Conservation (phyloP, 2,888 invertebrate species). For the Apodemia mormo region DNA sequence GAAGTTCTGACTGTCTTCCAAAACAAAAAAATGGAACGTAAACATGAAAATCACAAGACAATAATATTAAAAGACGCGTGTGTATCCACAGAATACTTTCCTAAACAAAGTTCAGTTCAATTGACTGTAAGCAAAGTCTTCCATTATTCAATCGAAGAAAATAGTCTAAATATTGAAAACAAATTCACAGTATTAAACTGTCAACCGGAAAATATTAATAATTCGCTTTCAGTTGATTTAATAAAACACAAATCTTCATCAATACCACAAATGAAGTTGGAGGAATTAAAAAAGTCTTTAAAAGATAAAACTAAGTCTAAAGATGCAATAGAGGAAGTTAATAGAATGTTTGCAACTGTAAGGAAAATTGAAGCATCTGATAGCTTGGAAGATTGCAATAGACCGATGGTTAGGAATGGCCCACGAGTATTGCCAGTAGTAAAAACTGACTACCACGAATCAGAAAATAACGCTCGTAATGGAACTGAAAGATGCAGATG, state of each 20-base stretch:
- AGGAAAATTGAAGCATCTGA: slow-evolving; percentile 40
- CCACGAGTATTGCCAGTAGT: slow-evolving; percentile 70
- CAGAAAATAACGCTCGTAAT: slow-evolving; percentile 23
- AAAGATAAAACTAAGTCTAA: slow-evolving; percentile 61
- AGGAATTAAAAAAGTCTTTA: slow-evolving; percentile 60
- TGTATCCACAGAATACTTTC: slow-evolving; percentile 48
- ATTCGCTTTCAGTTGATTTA: slow-evolving; percentile 47
- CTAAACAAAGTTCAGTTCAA: slow-evolving; percentile 38
- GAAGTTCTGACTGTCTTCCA: slow-evolving; percentile 69
- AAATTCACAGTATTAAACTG: slow-evolving; percentile 53
- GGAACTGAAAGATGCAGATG: slow-evolving; percentile 28
- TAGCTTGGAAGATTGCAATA: slow-evolving; percentile 47
- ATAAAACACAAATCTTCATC: slow-evolving; percentile 66
- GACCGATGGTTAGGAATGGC: slow-evolving; percentile 58
- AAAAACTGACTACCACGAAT: slow-evolving; percentile 43
- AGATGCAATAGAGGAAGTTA: slow-evolving; percentile 68
- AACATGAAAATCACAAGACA: slow-evolving; percentile 42
- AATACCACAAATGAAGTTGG: slow-evolving; percentile 72
- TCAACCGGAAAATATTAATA: slow-evolving; percentile 46
- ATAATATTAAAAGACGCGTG: slow-evolving; percentile 53
- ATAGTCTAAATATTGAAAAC: slow-evolving; percentile 37
- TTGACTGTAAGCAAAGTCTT: slow-evolving; percentile 51
- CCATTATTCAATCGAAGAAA: slow-evolving; percentile 52
- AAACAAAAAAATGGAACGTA: slow-evolving; percentile 51
- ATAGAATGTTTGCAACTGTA: slow-evolving; percentile 70